Conservation (phyloP, 2,888 invertebrate genomes). For the Teleogryllus oceanicus region DNA sequence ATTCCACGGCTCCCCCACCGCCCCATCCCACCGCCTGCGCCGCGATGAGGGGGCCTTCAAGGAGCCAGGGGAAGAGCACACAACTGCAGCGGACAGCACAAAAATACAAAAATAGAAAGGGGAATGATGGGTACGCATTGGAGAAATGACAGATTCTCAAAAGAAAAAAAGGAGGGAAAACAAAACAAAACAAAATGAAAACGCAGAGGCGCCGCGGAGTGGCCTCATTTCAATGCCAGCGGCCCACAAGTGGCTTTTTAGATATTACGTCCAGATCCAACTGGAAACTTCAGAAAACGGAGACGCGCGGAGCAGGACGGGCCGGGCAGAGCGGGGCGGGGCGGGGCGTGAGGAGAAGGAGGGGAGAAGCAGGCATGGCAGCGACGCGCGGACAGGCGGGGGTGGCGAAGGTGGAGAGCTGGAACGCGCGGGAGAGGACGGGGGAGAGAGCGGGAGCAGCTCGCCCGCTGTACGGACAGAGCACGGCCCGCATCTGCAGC, state of each 20-base stretch:
- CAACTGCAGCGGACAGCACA: conserved; percentile 2
- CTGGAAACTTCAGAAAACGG: conserved; percentile 18
- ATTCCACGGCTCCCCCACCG: background rate
- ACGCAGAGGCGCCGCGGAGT: background rate
- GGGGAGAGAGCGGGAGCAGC: background rate
- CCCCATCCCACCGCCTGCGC: background rate
- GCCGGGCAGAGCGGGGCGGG: background rate
- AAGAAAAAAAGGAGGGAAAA: background rate
- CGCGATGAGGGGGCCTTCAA: background rate
- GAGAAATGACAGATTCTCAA: background rate
- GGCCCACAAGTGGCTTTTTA: conserved; percentile 10
- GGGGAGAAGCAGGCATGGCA: background rate
- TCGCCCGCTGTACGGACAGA: background rate
- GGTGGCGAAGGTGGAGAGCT: background rate
- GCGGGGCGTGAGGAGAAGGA: background rate
- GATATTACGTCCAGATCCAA: conserved; percentile 18
- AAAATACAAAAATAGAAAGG: background rate
- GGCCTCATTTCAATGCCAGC: conserved; percentile 9
- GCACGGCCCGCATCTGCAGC: background rate
- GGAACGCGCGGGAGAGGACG: background rate
- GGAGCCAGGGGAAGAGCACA: background rate
- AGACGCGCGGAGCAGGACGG: background rate
- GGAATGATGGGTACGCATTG: background rate
- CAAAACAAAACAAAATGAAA: background rate
- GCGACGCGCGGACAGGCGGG: background rate